Base-by-base conservation (phyloP, 2,113 vertebrate species). In the Pseudorasbora parva region DNA sequence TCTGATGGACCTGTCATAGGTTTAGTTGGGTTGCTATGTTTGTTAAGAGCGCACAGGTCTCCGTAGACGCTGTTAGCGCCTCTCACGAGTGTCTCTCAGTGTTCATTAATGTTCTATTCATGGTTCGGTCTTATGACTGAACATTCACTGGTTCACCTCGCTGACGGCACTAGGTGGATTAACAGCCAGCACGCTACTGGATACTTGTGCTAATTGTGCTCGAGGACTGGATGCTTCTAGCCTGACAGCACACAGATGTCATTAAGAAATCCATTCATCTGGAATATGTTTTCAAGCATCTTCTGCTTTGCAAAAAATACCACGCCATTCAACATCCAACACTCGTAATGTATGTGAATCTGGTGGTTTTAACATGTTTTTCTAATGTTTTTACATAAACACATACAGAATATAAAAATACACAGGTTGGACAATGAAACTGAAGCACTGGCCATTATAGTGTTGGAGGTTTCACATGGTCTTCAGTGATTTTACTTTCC, bases 101-200 rank as follows among this genome's bases (percentile, higher is more conserved):
- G 78, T 87, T 86, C 79, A 86, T 87, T 89, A 87, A 82, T 86
- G 88, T 84, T 82, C 83, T 78, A 82, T 87, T 84, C 85, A 83
- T 64, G 80, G 66, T 69, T 78, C 64, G 49, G 66, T 15, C 33
- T 84, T 56, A 86, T 68, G 64, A 68, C 30, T 64, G 1, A 9
- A 45, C 30, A 82, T 62, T 51, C 51, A 41, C n/a, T 54, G 66
- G 49, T 56, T 73, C 30, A 33, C 37, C 79, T 33, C 41, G 27
- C 15, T 41, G 33, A 45, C 11, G 8, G 60, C 54, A 19, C 43
- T 64, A 27, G 27, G 19, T 25, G n/a, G 43, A 69, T 27, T 25
- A 43, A 27, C 25, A 78, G 37, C 5, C 37, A 41, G 30, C 30
- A 23, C 56, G 54, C 51, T 57, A 59, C 30, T 77, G 51, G 30